Conservation (phyloP, 2,113 vertebrate species). For the Myxocyprinus asiaticus region DNA sequence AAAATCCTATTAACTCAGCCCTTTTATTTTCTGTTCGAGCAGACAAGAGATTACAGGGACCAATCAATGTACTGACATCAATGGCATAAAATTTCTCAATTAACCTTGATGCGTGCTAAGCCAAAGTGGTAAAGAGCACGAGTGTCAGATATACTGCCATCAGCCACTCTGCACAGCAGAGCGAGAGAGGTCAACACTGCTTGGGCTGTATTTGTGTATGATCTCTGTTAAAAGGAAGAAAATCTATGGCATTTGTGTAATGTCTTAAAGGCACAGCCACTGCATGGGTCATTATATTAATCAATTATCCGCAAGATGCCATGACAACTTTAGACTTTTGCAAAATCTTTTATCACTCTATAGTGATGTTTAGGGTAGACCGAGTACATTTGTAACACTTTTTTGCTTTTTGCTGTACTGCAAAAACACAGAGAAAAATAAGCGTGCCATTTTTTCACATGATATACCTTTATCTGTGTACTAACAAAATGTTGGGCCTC, state of each 20-base stretch:
- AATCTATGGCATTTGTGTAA: slow-evolving; percentile 59
- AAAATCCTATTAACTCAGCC: slow-evolving; percentile 8
- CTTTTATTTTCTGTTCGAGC: slow-evolving; percentile 9
- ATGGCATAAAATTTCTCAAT: slow-evolving; percentile 57
- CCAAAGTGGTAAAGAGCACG: slow-evolving; percentile 11
- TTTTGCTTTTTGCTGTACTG: no score
- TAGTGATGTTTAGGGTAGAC: neutral
- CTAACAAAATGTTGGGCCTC: no score
- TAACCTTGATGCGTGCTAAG: slow-evolving; percentile 44
- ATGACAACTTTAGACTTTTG: slow-evolving; percentile 14
- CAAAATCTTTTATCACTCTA: slow-evolving; percentile 5
- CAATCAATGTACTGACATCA: slow-evolving; percentile 50
- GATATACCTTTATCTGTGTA: no score
- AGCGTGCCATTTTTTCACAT: no score
- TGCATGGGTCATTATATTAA: slow-evolving; percentile 48
- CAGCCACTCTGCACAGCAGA: neutral
- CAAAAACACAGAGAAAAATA: no score
- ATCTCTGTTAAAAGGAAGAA: slow-evolving; percentile 35
- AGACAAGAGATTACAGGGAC: slow-evolving; percentile 34
- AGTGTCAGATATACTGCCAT: neutral
- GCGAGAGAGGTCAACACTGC: slow-evolving; percentile 40
- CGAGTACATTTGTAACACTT: no score
- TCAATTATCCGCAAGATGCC: slow-evolving; percentile 47
- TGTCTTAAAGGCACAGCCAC: slow-evolving; percentile 51
- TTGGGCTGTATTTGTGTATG: slow-evolving; percentile 13